Evolutionary conservation across 2,797 vertebrate genomes (phyloP).

Genomic region (Rhadinocentrus ornatus): DNA sequence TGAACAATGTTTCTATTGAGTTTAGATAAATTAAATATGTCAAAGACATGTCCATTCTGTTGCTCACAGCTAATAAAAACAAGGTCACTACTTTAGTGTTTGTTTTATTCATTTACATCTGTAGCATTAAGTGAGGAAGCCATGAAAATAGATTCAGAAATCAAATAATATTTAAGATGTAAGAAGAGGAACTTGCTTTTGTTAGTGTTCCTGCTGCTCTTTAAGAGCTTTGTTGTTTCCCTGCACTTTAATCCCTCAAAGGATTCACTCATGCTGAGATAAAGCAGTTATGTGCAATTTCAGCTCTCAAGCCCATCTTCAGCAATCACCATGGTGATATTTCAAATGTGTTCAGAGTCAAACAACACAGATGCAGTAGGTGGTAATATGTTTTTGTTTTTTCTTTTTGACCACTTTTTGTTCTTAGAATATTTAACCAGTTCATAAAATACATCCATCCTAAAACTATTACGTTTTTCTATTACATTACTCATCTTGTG

Average conservation of each 20-base stretch:
- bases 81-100: background rate
- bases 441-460: constrained; percentile 46
- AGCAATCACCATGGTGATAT: constrained; percentile 83
- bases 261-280: constrained; percentile 74
- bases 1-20: background rate
- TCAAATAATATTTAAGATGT: constrained; percentile 28
- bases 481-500: too few relatives aligned
- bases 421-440: constrained; percentile 46
- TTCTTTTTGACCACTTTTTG: constrained; percentile 48
- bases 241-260: constrained; percentile 68
- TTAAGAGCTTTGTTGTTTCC: constrained; percentile 66
- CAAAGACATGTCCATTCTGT: background rate
- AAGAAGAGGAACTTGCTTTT: constrained; percentile 20
- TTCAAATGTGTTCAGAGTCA: constrained; percentile 78
- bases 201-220: constrained; percentile 44
- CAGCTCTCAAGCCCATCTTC: constrained; percentile 80
- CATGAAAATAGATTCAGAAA: constrained; percentile 30
- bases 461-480: background rate
- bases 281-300: constrained; percentile 84
- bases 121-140: background rate
- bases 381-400: constrained; percentile 38
- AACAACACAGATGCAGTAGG: constrained; percentile 52
- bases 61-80: too few relatives aligned
- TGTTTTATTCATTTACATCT: background rate
- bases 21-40: background rate